Conservation (phyloP, 37 sponge, comb jelly and placozoan genomes). For the Mnemiopsis leidyi region DNA sequence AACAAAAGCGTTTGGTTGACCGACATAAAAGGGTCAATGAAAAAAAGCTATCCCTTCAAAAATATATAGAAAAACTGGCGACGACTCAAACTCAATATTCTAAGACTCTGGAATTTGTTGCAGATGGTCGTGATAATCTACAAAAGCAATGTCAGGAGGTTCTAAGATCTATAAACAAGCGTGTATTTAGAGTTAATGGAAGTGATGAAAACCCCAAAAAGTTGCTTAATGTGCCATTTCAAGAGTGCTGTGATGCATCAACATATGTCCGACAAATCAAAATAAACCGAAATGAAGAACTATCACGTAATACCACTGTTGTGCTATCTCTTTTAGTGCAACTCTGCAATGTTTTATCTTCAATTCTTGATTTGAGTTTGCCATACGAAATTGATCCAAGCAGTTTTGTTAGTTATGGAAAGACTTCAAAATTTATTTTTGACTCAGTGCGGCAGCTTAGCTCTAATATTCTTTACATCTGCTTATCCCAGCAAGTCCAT, state of each 20-base stretch:
- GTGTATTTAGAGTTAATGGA: neutral
- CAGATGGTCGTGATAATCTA: neutral
- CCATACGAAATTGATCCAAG: neutral
- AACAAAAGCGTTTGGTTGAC: neutral
- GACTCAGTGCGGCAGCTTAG: neutral
- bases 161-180: neutral
- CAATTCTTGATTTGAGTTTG: neutral
- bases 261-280: slow-evolving; percentile 37
- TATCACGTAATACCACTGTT: neutral
- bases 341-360: slow-evolving; percentile 25
- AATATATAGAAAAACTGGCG: neutral
- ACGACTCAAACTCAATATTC: neutral
- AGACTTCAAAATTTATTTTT: neutral
- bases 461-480: slow-evolving; percentile 19
- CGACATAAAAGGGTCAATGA: neutral
- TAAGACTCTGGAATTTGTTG: neutral
- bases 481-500: slow-evolving; percentile 53
- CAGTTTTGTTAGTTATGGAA: neutral
- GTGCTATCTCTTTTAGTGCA: slow-evolving; percentile 18
- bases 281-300: slow-evolving; percentile 6
- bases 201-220: neutral
- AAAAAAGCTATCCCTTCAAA: neutral
- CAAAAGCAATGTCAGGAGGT: neutral
- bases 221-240: neutral
- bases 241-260: neutral